Conservation (phyloP, 2,113 vertebrate genomes). For the Ictidomys tridecemlineatus region DNA sequence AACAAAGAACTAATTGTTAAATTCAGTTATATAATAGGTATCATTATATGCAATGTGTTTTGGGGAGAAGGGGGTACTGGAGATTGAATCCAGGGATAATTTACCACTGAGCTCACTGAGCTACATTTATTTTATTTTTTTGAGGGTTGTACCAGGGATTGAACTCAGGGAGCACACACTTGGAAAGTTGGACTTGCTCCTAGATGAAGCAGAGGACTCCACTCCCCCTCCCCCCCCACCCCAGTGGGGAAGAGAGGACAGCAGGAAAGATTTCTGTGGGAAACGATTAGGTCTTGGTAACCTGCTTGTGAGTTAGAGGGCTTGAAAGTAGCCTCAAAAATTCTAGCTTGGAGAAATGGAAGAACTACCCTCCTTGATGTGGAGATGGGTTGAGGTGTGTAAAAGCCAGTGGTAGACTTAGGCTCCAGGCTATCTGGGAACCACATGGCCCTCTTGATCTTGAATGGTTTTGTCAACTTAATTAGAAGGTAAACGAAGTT, state of each 20-base stretch:
- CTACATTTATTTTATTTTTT: too few species aligned
- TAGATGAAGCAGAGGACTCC: neutral
- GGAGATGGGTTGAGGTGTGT: fast-evolving
- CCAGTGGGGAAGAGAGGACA: neutral
- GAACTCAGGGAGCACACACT: neutral
- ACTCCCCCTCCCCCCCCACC: too few species aligned
- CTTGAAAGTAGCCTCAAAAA: neutral
- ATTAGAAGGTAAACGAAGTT: conserved; percentile 12
- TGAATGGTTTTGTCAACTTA: neutral
- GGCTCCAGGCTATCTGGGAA: neutral
- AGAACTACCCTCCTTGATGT: neutral
- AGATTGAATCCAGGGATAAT: too few species aligned
- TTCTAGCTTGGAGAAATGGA: neutral
- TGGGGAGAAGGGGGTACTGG: too few species aligned
- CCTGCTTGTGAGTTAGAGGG: neutral
- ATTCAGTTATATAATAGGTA: neutral
- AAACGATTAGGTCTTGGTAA: neutral
- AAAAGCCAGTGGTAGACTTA: neutral
- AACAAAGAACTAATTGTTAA: neutral
- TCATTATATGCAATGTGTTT: neutral
- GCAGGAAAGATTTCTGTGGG: neutral
- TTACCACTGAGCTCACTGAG: too few species aligned
- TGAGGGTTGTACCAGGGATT: too few species aligned
- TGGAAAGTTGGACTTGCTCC: neutral
- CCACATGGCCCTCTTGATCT: neutral